These are phyloP conservation scores for Raphicerus campestris DNA, from an alignment of 2,113 vertebrate species.

Conservation along the genomic window DNA sequence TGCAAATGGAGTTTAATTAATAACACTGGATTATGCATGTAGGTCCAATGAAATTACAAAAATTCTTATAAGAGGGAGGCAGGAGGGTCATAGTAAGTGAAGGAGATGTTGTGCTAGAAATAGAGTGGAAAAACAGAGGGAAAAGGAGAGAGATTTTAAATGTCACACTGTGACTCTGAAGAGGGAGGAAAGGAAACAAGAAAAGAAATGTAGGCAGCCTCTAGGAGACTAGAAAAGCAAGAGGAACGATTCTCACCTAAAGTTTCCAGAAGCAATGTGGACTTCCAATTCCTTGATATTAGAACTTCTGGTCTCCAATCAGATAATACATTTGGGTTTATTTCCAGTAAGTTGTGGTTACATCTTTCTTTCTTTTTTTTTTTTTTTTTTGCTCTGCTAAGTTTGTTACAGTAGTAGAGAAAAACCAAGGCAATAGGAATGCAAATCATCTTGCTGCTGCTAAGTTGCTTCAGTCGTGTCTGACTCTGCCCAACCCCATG, in stretches of 20 bases:
- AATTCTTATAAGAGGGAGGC: neutral
- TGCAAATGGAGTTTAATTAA: neutral
- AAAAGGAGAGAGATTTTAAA: neutral
- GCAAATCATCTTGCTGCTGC: neutral
- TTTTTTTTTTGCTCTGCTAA: neutral
- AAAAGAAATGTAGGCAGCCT: neutral
- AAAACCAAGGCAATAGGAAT: neutral
- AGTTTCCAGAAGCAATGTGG: neutral
- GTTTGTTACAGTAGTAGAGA: neutral
- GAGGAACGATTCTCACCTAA: neutral
- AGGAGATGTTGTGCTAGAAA: neutral
- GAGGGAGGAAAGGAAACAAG: neutral
- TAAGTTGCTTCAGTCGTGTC: too few species aligned
- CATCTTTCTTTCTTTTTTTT: neutral
- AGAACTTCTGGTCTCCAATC: neutral
- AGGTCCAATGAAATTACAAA: neutral
- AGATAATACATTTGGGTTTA: neutral
- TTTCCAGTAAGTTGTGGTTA: neutral
- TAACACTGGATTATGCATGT: neutral
- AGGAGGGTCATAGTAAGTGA: neutral
- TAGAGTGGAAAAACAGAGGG: neutral
- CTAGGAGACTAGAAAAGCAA: neutral
- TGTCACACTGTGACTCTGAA: neutral
- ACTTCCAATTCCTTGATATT: neutral
- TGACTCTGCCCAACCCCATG: fast-evolving